Conservation (phyloP, 2,113 vertebrate genomes). For the Gadus chalcogrammus region DNA sequence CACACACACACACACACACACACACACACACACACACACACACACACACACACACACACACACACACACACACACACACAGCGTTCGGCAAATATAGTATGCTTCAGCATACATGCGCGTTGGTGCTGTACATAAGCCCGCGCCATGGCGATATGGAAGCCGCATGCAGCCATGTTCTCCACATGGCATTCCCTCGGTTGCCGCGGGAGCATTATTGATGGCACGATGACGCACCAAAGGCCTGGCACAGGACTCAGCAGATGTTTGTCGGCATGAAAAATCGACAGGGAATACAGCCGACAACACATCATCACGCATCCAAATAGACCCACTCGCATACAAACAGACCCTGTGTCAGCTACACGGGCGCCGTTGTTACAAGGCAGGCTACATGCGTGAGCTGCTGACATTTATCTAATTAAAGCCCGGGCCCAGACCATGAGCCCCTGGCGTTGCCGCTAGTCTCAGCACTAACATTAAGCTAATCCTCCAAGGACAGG, state of each 20-base stretch:
- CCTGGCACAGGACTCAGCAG: neutral
- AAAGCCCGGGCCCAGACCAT: constrained; percentile 22
- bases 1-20: too few relatives aligned
- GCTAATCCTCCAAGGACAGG: constrained; percentile 31
- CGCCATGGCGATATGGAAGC: too few relatives aligned
- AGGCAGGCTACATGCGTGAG: constrained; percentile 6
- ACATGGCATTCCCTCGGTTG: constrained; percentile 9
- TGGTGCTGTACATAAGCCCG: neutral
- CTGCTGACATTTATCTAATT: constrained; percentile 58
- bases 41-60: too few relatives aligned
- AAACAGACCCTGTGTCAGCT: neutral
- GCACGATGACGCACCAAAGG: neutral
- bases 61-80: too few relatives aligned
- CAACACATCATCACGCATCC: too few relatives aligned
- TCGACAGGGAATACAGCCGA: too few relatives aligned
- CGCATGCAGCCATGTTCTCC: neutral
- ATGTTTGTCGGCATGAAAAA: neutral
- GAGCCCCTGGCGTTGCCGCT: constrained; percentile 21
- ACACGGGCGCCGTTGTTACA: neutral
- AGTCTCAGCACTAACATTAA: constrained; percentile 39
- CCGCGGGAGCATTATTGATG: constrained; percentile 28
- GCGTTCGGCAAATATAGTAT: constrained; percentile 13
- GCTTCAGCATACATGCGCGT: neutral
- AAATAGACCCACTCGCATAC: too few relatives aligned
- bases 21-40: too few relatives aligned